Percentiles rank a stretch among this genome's conserved stretches.
These are phyloP conservation scores for Nematostella vectensis DNA, from an alignment of 92 coral and sea anemone species.

Conservation along the genomic window DNA sequence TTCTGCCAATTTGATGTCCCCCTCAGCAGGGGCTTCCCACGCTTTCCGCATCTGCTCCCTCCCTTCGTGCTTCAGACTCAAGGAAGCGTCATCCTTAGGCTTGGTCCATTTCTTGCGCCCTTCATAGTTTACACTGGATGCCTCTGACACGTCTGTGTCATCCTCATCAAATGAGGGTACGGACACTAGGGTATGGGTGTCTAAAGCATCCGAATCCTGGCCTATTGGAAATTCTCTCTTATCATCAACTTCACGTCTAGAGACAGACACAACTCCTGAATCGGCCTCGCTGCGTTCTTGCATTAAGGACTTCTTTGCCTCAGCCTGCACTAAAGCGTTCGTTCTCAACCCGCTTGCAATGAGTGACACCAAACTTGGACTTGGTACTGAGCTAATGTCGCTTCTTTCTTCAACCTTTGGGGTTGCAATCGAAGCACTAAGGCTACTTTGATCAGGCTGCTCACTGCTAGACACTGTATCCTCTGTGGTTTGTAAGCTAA, in stretches of 20 bases:
- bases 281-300: slow-evolving; percentile 8
- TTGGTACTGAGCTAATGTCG: slow-evolving; percentile 16
- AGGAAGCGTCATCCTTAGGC: slow-evolving; percentile 14
- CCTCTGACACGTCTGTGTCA: slow-evolving; percentile 31
- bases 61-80: slow-evolving; percentile 16
- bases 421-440: not conserved
- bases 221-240: not conserved
- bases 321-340: slow-evolving; percentile 43
- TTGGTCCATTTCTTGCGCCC: slow-evolving; percentile 45
- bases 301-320: slow-evolving; percentile 6
- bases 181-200: slow-evolving; percentile 12
- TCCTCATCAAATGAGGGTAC: slow-evolving; percentile 12
- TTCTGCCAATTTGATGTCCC: slow-evolving; percentile 37
- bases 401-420: not conserved
- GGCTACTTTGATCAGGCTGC: not conserved
- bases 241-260: slow-evolving; percentile 1
- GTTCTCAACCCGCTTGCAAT: slow-evolving; percentile 81
- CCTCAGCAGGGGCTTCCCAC: slow-evolving; percentile 56
- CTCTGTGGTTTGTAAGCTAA: not conserved
- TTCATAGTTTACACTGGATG: slow-evolving; percentile 10
- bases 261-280: slow-evolving; percentile 28
- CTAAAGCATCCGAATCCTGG: slow-evolving; percentile 2
- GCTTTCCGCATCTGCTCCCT: slow-evolving; percentile 30
- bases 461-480: not conserved
- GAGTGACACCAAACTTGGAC: slow-evolving; percentile 67